A percentile compares a stretch with the other conserved stretches of the same genome.
Conservation (phyloP, 2,888 invertebrate species). For the Drosophila ustulata region DNA sequence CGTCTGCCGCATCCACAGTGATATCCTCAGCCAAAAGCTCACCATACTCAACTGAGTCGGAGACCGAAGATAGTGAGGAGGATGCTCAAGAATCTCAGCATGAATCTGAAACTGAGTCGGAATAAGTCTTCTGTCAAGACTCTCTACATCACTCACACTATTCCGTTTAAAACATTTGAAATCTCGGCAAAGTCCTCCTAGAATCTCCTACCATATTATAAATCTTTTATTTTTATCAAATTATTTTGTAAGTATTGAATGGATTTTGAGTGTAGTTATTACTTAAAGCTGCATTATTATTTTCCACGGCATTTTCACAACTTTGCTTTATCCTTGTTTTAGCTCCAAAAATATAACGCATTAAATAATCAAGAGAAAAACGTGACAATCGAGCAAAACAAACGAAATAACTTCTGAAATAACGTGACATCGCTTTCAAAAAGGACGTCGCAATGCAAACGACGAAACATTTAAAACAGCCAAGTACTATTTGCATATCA, state of each 20-base stretch:
- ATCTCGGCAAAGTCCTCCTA: background rate
- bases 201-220: background rate
- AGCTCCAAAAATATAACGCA: slow-evolving; percentile 29
- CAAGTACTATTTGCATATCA: slow-evolving; percentile 52
- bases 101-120: slow-evolving; percentile 32
- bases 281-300: slow-evolving; percentile 20
- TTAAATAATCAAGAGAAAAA: slow-evolving; percentile 68
- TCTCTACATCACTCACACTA: slow-evolving; percentile 10
- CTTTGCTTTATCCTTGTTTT: background rate
- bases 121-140: slow-evolving; percentile 23
- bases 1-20: slow-evolving; percentile 1
- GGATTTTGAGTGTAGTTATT: background rate
- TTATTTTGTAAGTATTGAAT: slow-evolving; percentile 8
- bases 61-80: slow-evolving; percentile 16
- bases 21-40: slow-evolving; percentile 7
- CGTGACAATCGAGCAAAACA: slow-evolving; percentile 79
- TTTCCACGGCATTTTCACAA: background rate
- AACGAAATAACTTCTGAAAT: slow-evolving; percentile 62
- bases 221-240: slow-evolving; percentile 7
- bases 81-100: slow-evolving; percentile 4
- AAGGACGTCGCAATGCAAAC: slow-evolving; percentile 44
- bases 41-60: slow-evolving; percentile 5
- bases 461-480: slow-evolving; percentile 45
- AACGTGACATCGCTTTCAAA: slow-evolving; percentile 54
- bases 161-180: slow-evolving; percentile 11